phyloP scores from a whole-genome alignment of 2,113 vertebrate species.

The Struthio camelus region DNA sequence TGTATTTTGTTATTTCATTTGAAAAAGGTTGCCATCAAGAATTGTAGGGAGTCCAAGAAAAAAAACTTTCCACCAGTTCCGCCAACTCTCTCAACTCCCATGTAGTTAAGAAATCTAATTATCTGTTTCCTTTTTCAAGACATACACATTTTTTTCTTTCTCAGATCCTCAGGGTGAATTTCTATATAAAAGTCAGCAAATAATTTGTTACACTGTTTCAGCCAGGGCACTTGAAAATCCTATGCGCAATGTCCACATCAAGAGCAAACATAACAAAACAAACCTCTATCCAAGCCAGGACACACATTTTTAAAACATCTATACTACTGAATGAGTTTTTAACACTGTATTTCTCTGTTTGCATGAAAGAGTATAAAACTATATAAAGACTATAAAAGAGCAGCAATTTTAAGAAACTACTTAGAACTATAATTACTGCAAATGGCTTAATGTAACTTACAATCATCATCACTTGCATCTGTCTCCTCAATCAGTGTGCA shows the following conservation, averaged over 20 bases:
- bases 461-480: constrained; percentile 89
- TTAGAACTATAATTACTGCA: constrained; percentile 26
- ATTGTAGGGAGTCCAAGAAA: not conserved
- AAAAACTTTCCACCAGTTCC: not conserved
- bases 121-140: not conserved
- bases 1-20: not conserved
- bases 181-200: not conserved
- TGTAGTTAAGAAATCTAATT: not conserved
- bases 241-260: not conserved
- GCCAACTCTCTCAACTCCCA: not conserved
- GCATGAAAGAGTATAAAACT: not conserved
- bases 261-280: not conserved
- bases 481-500: constrained; percentile 95
- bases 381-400: not conserved
- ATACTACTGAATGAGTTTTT: not conserved
- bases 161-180: not conserved
- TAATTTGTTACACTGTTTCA: not conserved
- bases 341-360: not conserved
- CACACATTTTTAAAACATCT: not conserved
- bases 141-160: not conserved
- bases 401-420: constrained; percentile 9
- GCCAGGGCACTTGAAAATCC: not conserved
- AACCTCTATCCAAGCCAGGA: not conserved
- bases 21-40: not conserved
- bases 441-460: constrained; percentile 80